phyloP scores from a whole-genome alignment of 2,113 vertebrate species.

The Trochalopteron elliotii region DNA sequence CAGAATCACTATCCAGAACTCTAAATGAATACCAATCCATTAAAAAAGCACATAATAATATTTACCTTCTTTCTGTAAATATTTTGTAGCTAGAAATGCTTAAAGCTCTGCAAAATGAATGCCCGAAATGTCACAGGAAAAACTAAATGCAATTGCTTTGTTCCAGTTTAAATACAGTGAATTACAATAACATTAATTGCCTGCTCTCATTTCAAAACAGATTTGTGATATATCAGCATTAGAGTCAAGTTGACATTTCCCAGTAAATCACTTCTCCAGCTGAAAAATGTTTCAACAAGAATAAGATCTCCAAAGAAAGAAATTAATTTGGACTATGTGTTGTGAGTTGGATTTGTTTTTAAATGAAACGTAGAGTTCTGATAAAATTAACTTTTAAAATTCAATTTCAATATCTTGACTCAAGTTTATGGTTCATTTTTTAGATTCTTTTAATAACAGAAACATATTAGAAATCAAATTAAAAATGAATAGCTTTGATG shows the following conservation, averaged over 20 bases:
- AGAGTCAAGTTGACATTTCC: background rate
- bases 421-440: background rate
- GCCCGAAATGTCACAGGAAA: background rate
- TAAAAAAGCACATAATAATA: background rate
- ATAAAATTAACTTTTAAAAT: background rate
- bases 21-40: background rate
- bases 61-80: background rate
- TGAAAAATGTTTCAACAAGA: background rate
- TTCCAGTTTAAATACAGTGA: background rate
- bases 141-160: background rate
- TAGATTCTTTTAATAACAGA: background rate
- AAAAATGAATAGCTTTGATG: background rate
- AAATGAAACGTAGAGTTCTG: background rate
- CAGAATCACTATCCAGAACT: background rate
- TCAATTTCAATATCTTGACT: background rate
- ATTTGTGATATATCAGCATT: background rate
- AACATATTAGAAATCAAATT: background rate
- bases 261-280: background rate
- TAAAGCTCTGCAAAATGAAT: background rate
- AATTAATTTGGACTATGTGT: background rate
- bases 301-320: background rate
- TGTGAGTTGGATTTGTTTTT: background rate
- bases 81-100: background rate
- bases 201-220: background rate
- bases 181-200: background rate